These are phyloP conservation scores for Circaetus cinerascens DNA, from an alignment of 2,113 vertebrate genomes.

Conservation along the genomic window DNA sequence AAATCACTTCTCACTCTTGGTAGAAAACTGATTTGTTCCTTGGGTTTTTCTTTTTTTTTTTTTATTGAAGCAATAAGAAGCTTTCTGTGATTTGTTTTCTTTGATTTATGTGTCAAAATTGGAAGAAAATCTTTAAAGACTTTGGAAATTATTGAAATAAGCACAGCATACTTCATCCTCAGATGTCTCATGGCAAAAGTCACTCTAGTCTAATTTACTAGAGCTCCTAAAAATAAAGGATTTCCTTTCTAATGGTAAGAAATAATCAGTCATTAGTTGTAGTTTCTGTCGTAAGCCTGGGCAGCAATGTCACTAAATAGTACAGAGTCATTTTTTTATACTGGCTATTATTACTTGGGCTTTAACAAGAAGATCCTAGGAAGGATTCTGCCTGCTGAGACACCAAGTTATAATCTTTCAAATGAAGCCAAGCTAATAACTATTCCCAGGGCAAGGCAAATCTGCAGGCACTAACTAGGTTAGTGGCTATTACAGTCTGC, in stretches of 20 bases:
- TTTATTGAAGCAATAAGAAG: neutral
- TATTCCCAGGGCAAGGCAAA: conserved; percentile 15
- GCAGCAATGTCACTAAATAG: neutral
- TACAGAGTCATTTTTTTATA: neutral
- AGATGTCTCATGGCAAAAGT: neutral
- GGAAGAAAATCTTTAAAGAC: neutral
- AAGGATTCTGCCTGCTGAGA: conserved; percentile 7
- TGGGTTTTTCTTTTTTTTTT: neutral
- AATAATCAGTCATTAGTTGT: conserved; percentile 9
- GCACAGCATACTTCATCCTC: neutral
- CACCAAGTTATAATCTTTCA: conserved; percentile 10
- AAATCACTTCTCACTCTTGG: neutral
- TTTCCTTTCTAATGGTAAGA: conserved; percentile 18
- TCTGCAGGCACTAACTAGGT: conserved; percentile 11
- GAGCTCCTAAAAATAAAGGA: neutral
- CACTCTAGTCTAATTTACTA: neutral
- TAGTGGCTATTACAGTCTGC: neutral
- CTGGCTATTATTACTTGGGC: neutral
- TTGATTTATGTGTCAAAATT: neutral
- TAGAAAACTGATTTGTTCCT: neutral
- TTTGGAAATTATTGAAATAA: conserved; percentile 1
- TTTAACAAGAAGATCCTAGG: conserved; percentile 20
- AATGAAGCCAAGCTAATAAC: conserved; percentile 32
- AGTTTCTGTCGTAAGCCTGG: neutral
- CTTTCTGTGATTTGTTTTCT: neutral